These are phyloP conservation scores for Atta texana DNA, from an alignment of 1,140 invertebrate species.

Conservation along the genomic window DNA sequence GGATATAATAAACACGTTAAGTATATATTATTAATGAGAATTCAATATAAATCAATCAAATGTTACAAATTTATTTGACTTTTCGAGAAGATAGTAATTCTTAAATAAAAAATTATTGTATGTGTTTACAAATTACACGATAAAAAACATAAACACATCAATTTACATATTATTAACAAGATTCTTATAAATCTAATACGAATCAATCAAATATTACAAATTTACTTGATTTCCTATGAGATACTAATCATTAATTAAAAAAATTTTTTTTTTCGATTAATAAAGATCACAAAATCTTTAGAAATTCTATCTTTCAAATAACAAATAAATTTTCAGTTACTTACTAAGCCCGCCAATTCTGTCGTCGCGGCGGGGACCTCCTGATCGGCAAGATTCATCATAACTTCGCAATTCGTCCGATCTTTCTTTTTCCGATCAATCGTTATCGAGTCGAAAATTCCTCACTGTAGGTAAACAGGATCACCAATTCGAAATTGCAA, in stretches of 20 bases:
- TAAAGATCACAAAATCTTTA: neutral
- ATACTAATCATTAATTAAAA: neutral
- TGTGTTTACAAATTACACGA: neutral
- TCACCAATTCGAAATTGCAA: neutral
- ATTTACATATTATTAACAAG: neutral
- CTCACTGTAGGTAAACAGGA: slow-evolving; percentile 20
- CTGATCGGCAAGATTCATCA: slow-evolving; percentile 78
- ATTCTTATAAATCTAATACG: neutral
- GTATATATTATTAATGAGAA: no score
- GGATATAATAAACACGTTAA: no score
- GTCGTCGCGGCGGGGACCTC: slow-evolving; percentile 75
- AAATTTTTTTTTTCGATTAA: neutral
- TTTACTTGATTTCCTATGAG: neutral
- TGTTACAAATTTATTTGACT: neutral
- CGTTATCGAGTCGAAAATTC: slow-evolving; percentile 32
- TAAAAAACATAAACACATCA: neutral
- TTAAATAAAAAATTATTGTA: neutral
- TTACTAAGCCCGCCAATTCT: slow-evolving; percentile 76
- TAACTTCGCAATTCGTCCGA: slow-evolving; percentile 31
- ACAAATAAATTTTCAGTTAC: slow-evolving; percentile 23
- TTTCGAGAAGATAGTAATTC: neutral
- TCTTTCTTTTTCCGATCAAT: neutral
- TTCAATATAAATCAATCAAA: neutral
- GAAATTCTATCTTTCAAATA: neutral
- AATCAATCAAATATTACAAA: neutral